These are phyloP conservation scores for Neolamprologus toae DNA, from an alignment of 2,113 vertebrate genomes.

Conservation along the genomic window DNA sequence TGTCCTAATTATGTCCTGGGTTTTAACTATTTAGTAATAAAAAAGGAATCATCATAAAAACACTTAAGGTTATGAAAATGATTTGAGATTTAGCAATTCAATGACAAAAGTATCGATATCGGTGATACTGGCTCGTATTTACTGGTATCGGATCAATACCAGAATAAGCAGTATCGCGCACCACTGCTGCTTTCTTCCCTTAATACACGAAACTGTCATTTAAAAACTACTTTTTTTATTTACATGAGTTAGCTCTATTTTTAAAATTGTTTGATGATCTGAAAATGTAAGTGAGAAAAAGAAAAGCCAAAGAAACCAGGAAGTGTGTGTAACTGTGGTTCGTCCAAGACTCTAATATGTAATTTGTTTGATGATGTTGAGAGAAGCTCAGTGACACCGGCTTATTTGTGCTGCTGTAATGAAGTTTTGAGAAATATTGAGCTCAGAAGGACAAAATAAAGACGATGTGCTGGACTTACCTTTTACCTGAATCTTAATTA, in stretches of 20 bases:
- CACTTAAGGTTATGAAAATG: not conserved
- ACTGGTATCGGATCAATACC: not conserved
- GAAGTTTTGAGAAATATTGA: not conserved
- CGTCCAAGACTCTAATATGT: not conserved
- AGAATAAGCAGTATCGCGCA: not conserved
- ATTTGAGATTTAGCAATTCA: not conserved
- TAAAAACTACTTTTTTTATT: not conserved
- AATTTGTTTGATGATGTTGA: not conserved
- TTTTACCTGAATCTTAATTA: not conserved
- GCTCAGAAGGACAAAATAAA: not conserved
- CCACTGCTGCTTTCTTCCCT: not conserved
- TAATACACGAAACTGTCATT: not conserved
- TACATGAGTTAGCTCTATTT: not conserved
- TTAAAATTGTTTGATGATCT: not conserved
- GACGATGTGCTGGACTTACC: not conserved
- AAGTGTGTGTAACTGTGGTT: not conserved
- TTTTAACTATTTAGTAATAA: not conserved
- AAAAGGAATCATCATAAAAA: not conserved
- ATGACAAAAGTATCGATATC: not conserved
- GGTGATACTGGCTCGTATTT: not conserved
- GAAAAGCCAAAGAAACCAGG: not conserved
- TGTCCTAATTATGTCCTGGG: not conserved
- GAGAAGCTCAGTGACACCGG: not conserved
- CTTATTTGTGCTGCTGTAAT: not conserved
- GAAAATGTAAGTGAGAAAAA: not conserved